Base-by-base conservation (phyloP, 2,888 invertebrate species). In the Habrosyne pyritoides region DNA sequence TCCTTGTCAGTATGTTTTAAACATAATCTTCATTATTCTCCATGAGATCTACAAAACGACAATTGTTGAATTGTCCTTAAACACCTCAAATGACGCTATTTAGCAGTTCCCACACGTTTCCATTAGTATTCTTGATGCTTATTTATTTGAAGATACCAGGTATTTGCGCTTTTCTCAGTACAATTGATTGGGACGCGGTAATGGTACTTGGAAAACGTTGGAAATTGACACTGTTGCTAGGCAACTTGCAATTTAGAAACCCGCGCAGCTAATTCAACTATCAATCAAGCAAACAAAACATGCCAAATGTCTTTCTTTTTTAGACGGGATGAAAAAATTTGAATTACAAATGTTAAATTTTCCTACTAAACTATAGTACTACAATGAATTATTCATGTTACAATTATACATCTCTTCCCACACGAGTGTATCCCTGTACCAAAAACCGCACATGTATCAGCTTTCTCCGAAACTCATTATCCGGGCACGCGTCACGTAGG, bases 381-480 rank as follows among this genome's bases (percentile, higher is more conserved):
- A 36, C 14, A 36, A 5, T 14, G 5, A 14, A 36, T 14, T 36
- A 36, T 36, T 36, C 1, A 24, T 6, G n/a, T 5, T 14, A 14
- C 8, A 18, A 42, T 42, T 42, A 42, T 18, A 8, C 18, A 42
- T 18, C 36, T 42, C 36, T 14, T 33, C 36, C 33, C 36, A 42
- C 47, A 47, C 48, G 21, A n/a, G 57, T 57, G 53, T 28, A 57
- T 56, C 53, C 53, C 58, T 55, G 69, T 79, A 78, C 79, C 53
- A 67, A 64, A 80, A 83, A 80, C 73, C 69, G 71, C 69, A 75
- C 77, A 79, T 78, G 79, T 74, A 67, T 67, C 66, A 63, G 86
- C 84, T 87, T 89, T 91, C 90, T 86, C 88, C 87, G 87, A 89
- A 90, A 85, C 89, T 90, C 89, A 91, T 91, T 90, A 89, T 82